Base-by-base conservation (phyloP, 2,888 invertebrate species). In the Camptogramma bilineatum region DNA sequence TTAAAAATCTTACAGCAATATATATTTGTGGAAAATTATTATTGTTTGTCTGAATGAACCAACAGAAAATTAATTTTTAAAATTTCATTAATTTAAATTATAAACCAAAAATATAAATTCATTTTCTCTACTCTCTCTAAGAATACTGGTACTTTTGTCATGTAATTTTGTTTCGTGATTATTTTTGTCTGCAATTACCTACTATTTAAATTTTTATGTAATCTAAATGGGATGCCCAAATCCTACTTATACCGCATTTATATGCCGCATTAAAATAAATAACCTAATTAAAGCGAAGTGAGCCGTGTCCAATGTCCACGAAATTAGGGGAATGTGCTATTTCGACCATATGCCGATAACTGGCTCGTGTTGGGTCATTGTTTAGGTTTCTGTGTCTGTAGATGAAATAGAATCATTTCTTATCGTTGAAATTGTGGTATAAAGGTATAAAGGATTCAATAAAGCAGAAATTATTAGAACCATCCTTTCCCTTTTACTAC, bases 201-300 rank as follows among this genome's bases (percentile, higher is more conserved):
- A n/a, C 4, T 19, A 19, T 48, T 48, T 21, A 19, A 13, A 17
- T 42, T 46, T 53, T 53, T 3, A 13, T 8, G 8, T 28, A 46
- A 44, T 44, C 44, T 17, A 13, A 54, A 46, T 44, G 28, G 16
- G 21, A 46, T 10, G 44, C 31, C 9, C 44, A 47, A 47, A 47
- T 47, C 31, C 55, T 19, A 56, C 55, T 62, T 62, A 54, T 1
- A 8, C 39, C 51, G 4, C 53, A 62, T 66, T 66, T 62, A 39
- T 62, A 62, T 53, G 56, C 65, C 58, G 17, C 19, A 50, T 64
- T 62, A 50, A 72, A 68, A 71, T 68, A 73, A 73, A 77, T 72
- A 73, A 78, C 71, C 72, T 76, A 78, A 81, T 81, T 82, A 80
- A 74, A 73, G 73, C 61, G 64, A 74, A 75, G 73, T 79, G 77